Evolutionary conservation across 2,113 vertebrate genomes (phyloP).

Genomic region (Perccottus glenii): DNA sequence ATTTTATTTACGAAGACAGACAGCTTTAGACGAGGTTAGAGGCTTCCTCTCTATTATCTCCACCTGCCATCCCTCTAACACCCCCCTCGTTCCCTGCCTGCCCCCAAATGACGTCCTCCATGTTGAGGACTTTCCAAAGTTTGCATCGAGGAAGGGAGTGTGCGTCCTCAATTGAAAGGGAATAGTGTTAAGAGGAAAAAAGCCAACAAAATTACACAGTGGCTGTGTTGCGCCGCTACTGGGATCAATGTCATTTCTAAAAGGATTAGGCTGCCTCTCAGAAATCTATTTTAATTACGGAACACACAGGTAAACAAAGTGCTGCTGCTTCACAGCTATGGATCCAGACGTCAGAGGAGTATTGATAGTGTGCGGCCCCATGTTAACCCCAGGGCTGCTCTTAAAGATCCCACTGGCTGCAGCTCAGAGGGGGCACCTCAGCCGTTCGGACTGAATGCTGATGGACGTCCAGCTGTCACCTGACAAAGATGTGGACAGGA

Average conservation of each 20-base stretch:
- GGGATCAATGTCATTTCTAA: constrained; percentile 73
- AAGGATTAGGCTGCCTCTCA: constrained; percentile 70
- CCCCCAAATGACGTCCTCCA: constrained; percentile 66
- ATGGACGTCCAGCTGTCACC: constrained; percentile 16
- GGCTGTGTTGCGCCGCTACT: constrained; percentile 28
- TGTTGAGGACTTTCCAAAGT: constrained; percentile 71
- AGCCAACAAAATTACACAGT: constrained; percentile 35
- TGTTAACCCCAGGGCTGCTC: constrained; percentile 59
- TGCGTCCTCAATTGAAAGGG: constrained; percentile 4
- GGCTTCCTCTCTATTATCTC: constrained; percentile 73
- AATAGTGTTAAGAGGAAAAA: constrained; percentile 6
- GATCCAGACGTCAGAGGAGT: constrained; percentile 58
- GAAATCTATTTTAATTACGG: constrained; percentile 81
- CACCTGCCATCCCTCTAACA: constrained; percentile 53
- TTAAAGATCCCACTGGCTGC: constrained; percentile 46
- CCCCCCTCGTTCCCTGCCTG: neutral
- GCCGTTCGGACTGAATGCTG: constrained; percentile 22
- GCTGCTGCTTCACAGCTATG: constrained; percentile 54
- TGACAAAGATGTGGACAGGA: neutral
- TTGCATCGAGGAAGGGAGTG: constrained; percentile 40
- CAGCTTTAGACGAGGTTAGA: constrained; percentile 72
- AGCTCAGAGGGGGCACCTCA: constrained; percentile 29
- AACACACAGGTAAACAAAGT: constrained; percentile 76
- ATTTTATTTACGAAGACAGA: constrained; percentile 81
- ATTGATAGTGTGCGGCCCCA: constrained; percentile 62